These are phyloP conservation scores for Gnathonemus longibarbis DNA, from an alignment of 2,113 vertebrate genomes.

Conservation along the genomic window DNA sequence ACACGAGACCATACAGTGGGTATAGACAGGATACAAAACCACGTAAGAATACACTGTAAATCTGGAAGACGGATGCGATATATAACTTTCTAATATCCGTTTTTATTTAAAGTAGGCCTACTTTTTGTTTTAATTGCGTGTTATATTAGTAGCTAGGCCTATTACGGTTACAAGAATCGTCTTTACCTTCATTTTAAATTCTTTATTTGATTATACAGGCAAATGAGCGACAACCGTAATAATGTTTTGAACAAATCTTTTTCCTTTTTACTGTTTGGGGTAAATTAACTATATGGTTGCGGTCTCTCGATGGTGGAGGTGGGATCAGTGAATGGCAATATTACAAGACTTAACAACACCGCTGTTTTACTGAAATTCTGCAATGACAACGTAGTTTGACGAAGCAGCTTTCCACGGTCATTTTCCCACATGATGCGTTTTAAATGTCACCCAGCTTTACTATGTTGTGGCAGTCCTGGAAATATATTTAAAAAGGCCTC, in stretches of 20 bases:
- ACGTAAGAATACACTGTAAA: background rate
- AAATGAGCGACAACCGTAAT: background rate
- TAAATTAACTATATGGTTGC: background rate
- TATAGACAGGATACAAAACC: background rate
- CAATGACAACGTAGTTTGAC: background rate
- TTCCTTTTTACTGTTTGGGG: background rate
- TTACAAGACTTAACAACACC: slow-evolving; percentile 7
- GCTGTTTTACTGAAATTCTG: background rate
- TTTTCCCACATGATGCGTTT: background rate
- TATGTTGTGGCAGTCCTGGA: background rate
- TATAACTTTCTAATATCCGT: background rate
- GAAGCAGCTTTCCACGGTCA: background rate
- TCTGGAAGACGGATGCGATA: background rate
- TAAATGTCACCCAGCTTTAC: background rate
- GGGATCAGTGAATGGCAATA: background rate
- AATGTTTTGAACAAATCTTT: background rate
- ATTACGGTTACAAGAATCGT: background rate
- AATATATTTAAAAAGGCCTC: background rate
- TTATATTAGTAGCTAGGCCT: background rate
- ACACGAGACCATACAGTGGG: background rate
- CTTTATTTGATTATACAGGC: background rate
- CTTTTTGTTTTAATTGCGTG: background rate
- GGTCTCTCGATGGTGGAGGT: background rate
- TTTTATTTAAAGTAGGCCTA: background rate
- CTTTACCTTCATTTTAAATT: background rate